phyloP scores from a whole-genome alignment of 2,888 invertebrate species.

The Podotricha telesiphe region DNA sequence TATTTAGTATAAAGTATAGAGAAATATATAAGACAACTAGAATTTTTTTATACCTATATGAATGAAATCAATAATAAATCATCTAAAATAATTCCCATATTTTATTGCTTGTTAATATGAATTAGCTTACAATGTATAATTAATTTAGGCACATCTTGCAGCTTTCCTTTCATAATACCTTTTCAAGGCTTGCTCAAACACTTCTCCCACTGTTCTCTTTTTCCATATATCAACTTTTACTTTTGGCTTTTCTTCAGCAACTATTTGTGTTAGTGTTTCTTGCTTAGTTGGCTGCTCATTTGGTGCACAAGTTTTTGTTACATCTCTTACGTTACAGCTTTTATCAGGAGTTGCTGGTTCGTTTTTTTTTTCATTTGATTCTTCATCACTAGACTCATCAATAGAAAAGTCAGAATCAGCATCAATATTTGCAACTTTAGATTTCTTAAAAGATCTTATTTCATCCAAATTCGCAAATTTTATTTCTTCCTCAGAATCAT shows the following conservation, averaged over 20 bases:
- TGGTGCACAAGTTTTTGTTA: conserved; percentile 44
- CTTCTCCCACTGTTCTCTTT: conserved; percentile 91
- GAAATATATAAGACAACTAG: no score
- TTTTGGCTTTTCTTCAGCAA: conserved; percentile 52
- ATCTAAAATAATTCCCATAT: not conserved
- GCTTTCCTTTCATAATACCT: conserved; percentile 90
- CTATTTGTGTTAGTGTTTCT: conserved; percentile 11
- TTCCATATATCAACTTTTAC: conserved; percentile 90
- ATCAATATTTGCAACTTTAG: conserved; percentile 84
- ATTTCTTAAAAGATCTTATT: conserved; percentile 66
- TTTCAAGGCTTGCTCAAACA: conserved; percentile 89
- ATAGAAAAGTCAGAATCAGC: conserved; percentile 87
- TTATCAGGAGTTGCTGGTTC: conserved; percentile 47
- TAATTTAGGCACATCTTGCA: conserved; percentile 64
- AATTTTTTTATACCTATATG: no score
- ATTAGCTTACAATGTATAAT: conserved; percentile 28
- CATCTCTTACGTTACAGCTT: conserved; percentile 49
- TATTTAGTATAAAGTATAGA: no score
- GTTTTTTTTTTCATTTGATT: conserved; percentile 50
- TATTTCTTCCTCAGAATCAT: conserved; percentile 77
- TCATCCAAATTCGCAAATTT: conserved; percentile 70
- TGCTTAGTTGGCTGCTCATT: conserved; percentile 32
- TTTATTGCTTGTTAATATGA: not conserved
- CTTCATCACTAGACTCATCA: conserved; percentile 80
- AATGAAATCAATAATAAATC: not conserved